These are phyloP conservation scores for Actenoides hombroni DNA, from an alignment of 2,113 vertebrate genomes.

Conservation along the genomic window DNA sequence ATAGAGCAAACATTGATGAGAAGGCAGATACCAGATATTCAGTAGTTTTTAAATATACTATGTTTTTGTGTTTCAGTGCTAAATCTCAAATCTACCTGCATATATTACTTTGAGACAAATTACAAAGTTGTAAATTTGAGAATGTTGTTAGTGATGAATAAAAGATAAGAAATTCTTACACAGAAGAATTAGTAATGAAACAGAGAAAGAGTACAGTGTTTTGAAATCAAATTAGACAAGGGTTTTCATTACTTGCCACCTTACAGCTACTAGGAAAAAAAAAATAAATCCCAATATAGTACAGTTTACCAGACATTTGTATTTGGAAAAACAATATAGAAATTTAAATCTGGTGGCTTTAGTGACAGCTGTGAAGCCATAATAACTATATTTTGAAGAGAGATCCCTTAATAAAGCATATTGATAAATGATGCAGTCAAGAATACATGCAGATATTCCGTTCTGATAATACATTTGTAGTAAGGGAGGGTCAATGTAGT, in stretches of 20 bases:
- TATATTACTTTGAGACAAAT: background rate
- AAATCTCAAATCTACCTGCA: conserved; percentile 19
- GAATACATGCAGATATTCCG: background rate
- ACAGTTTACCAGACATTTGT: background rate
- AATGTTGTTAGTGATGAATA: background rate
- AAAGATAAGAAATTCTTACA: background rate
- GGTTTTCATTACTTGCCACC: background rate
- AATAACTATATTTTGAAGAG: background rate
- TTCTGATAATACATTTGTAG: fast-evolving
- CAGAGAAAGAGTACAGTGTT: background rate
- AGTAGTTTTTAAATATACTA: conserved; percentile 7
- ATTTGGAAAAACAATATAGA: background rate
- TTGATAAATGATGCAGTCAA: background rate
- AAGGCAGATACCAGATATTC: conserved; percentile 21
- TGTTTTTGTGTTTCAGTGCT: conserved; percentile 33
- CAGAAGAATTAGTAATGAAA: background rate
- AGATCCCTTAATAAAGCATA: background rate
- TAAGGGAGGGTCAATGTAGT: background rate
- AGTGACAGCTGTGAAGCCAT: background rate
- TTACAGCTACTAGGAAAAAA: background rate
- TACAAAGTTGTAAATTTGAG: background rate
- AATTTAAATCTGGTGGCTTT: background rate
- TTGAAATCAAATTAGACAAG: background rate
- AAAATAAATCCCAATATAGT: background rate
- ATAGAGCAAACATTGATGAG: conserved; percentile 9